These are phyloP conservation scores for Danio kyathit DNA, from an alignment of 2,797 vertebrate genomes.

Conservation along the genomic window DNA sequence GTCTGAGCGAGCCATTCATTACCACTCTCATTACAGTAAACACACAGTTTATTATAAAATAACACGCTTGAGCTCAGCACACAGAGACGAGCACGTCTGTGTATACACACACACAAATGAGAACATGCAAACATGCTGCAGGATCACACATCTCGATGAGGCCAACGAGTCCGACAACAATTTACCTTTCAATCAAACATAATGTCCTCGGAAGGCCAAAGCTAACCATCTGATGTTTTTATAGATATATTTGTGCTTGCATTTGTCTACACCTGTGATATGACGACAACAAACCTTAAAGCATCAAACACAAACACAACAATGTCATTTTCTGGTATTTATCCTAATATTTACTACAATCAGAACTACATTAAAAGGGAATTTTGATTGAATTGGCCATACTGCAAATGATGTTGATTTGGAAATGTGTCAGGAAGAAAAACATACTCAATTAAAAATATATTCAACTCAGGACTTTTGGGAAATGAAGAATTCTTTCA, in stretches of 20 bases:
- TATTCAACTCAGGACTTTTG: neutral
- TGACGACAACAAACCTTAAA: neutral
- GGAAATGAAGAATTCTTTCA: no score
- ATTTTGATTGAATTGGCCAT: neutral
- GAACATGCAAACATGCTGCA: neutral
- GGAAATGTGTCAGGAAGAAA: neutral
- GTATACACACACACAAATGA: neutral
- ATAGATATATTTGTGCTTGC: neutral
- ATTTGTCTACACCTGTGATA: neutral
- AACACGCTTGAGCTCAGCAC: slow-evolving; percentile 67
- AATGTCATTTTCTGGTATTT: neutral
- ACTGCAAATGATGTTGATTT: neutral
- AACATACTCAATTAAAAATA: neutral
- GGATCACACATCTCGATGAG: neutral
- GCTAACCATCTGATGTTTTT: neutral
- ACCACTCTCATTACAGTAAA: slow-evolving; percentile 78
- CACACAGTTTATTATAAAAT: slow-evolving; percentile 74
- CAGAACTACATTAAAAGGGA: neutral
- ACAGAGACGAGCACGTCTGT: neutral
- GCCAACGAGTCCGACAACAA: no score
- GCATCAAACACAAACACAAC: neutral
- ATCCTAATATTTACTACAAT: neutral
- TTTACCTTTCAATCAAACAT: neutral
- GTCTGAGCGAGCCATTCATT: slow-evolving; percentile 77
- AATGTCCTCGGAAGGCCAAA: neutral